phyloP scores from a whole-genome alignment of 2,888 invertebrate genomes.

The Apotomis betuletana region DNA sequence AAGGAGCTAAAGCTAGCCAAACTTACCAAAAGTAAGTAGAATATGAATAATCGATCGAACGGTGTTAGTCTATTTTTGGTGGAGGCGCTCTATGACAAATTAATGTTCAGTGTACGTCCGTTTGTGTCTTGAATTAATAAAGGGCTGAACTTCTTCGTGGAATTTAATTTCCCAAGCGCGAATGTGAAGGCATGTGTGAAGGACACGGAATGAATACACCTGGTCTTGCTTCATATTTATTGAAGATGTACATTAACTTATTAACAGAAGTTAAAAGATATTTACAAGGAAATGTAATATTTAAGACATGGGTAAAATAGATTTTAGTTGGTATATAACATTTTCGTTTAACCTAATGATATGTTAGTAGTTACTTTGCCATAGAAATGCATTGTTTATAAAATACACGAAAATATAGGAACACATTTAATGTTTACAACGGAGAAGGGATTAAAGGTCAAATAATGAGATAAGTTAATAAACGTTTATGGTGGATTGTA shows the following conservation, averaged over 20 bases:
- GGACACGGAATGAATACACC: constrained; percentile 46
- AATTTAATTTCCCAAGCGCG: background rate
- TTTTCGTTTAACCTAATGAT: constrained; percentile 41
- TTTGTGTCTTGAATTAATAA: background rate
- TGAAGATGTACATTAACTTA: constrained; percentile 81
- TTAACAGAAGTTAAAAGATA: constrained; percentile 77
- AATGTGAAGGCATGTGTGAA: constrained; percentile 1
- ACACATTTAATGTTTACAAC: constrained; percentile 6
- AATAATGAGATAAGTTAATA: background rate
- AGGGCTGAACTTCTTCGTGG: background rate
- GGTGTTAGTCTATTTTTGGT: background rate
- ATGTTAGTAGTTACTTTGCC: constrained; percentile 54
- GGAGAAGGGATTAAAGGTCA: background rate
- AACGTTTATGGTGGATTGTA: background rate
- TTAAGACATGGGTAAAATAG: constrained; percentile 65
- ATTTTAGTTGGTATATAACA: constrained; percentile 42
- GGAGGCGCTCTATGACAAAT: background rate
- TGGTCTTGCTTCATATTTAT: constrained; percentile 68
- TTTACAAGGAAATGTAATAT: constrained; percentile 76
- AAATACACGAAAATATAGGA: constrained; percentile 42
- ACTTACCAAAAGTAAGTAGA: too few relatives aligned
- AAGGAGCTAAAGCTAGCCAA: too few relatives aligned
- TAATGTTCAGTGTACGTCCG: background rate
- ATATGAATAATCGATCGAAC: background rate
- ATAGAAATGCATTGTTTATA: constrained; percentile 45